phyloP scores from a whole-genome alignment of 2,888 invertebrate species.

The Diarsia dahlii region DNA sequence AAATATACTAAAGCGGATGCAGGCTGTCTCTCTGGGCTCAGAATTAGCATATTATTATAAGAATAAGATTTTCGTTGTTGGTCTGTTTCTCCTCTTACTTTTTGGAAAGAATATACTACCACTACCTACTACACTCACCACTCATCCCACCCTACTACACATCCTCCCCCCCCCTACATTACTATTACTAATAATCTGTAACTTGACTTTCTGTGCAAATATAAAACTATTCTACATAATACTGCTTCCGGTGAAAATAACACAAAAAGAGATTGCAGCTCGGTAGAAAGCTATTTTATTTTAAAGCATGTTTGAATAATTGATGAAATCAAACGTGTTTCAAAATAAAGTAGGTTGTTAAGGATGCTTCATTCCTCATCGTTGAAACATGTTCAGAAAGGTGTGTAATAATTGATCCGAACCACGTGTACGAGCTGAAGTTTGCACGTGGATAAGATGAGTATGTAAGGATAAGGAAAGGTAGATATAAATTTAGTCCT shows the following conservation, averaged over 20 bases:
- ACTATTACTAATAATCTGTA: too few relatives aligned
- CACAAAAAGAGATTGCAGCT: background rate
- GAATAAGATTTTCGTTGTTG: slow-evolving; percentile 2
- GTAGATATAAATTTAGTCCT: too few relatives aligned
- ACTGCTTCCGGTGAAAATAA: background rate
- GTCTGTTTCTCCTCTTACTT: background rate
- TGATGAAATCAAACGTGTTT: background rate
- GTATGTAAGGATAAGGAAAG: background rate
- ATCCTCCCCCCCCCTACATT: too few relatives aligned
- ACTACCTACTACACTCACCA: too few relatives aligned
- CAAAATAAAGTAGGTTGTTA: too few relatives aligned
- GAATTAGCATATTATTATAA: slow-evolving; percentile 34
- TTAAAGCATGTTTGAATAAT: slow-evolving; percentile 5
- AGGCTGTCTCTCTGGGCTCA: background rate
- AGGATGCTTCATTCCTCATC: background rate
- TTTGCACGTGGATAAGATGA: background rate
- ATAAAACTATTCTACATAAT: too few relatives aligned
- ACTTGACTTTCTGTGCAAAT: too few relatives aligned
- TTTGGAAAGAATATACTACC: background rate
- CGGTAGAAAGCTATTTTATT: background rate
- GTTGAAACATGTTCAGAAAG: background rate
- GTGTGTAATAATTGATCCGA: background rate
- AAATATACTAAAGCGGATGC: slow-evolving; percentile 15
- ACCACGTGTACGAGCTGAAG: too few relatives aligned
- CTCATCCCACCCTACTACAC: too few relatives aligned